Evolutionary conservation across 2,797 vertebrate genomes (phyloP).

Genomic region (Bryconaethiops microstoma): DNA sequence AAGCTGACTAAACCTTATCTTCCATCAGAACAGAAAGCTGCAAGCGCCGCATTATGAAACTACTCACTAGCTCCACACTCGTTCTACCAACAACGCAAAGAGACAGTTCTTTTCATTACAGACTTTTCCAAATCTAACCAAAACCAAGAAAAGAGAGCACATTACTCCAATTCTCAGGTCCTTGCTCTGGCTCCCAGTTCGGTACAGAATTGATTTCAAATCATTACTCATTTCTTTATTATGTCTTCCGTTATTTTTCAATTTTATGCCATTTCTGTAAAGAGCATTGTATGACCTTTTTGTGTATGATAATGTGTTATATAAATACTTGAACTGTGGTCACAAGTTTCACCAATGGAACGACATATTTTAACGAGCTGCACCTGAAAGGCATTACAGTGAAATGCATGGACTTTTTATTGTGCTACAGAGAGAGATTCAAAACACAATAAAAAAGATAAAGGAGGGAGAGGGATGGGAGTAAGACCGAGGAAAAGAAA

Average conservation of each 20-base stretch:
- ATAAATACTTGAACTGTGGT: too few species aligned
- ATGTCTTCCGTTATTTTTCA: too few species aligned
- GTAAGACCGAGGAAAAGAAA: too few species aligned
- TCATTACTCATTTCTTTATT: too few species aligned
- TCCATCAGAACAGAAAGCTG: constrained; percentile 7
- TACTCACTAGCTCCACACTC: not conserved
- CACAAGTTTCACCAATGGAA: not conserved
- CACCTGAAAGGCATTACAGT: not conserved
- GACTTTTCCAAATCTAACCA: too few species aligned
- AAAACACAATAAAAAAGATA: not conserved
- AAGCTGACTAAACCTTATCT: constrained; percentile 4
- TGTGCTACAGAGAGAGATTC: not conserved
- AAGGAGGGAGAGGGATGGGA: not conserved
- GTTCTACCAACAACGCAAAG: not conserved
- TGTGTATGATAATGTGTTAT: too few species aligned
- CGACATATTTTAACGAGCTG: not conserved
- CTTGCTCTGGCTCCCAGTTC: too few species aligned
- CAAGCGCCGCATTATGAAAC: not conserved
- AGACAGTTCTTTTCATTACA: not conserved
- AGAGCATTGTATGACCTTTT: too few species aligned
- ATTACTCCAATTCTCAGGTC: too few species aligned
- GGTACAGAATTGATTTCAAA: too few species aligned
- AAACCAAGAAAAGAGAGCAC: too few species aligned
- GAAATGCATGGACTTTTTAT: not conserved
- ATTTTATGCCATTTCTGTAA: too few species aligned